A percentile compares a stretch with the other conserved stretches of the same genome.
phyloP scores from a whole-genome alignment of 2,888 invertebrate species.

The Volucella inanis region DNA sequence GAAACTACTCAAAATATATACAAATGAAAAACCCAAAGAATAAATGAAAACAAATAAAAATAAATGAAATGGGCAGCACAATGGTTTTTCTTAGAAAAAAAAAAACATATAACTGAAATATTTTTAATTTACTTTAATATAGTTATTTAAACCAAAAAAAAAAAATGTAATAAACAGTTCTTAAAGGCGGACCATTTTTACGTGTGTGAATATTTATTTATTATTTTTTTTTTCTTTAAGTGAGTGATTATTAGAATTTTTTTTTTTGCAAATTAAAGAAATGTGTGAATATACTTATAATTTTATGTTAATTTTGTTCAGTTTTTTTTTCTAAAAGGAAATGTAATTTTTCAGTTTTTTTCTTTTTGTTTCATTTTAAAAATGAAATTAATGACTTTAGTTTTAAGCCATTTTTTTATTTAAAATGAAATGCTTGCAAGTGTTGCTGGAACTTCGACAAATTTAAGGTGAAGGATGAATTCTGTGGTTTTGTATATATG shows the following conservation, averaged over 20 bases:
- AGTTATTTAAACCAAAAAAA: not conserved
- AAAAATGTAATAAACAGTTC: not conserved
- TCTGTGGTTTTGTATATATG: conserved; percentile 25
- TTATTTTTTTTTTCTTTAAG: not conserved
- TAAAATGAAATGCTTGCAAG: not conserved
- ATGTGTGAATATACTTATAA: not conserved
- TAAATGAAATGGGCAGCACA: conserved; percentile 72
- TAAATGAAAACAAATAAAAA: conserved; percentile 7
- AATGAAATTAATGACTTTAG: not conserved
- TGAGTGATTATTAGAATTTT: not conserved
- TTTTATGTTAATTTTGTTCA: not conserved
- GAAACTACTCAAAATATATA: conserved; percentile 4
- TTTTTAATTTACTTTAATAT: not conserved
- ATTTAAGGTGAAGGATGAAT: conserved; percentile 36
- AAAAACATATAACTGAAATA: conserved; percentile 20
- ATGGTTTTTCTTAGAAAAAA: conserved; percentile 74
- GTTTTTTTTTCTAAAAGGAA: not conserved
- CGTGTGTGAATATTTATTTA: conserved; percentile 27
- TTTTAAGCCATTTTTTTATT: not conserved
- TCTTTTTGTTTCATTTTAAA: conserved; percentile 1
- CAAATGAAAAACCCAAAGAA: conserved; percentile 18
- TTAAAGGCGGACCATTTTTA: conserved; percentile 64
- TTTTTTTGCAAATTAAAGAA: not conserved
- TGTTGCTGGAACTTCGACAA: not conserved
- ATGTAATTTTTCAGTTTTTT: not conserved